Evolutionary conservation across 2,888 invertebrate species (phyloP), one percentile per base, ranked within the genome.

Genomic region (Eupithecia pulchellata): DNA sequence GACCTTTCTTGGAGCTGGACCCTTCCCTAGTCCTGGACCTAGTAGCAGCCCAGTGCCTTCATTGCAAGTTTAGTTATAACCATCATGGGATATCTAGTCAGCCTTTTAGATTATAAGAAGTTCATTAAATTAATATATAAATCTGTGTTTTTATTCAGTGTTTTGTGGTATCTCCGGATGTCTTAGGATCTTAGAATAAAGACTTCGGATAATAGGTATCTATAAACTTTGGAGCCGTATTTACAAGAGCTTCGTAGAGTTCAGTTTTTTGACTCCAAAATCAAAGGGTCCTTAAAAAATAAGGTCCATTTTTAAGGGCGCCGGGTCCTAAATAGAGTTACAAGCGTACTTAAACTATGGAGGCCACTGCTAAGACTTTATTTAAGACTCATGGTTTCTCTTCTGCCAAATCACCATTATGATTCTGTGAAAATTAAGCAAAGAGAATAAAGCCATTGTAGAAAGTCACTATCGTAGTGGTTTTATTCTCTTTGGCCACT

Each of bases 1-100:
- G 78, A 86, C 95, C 6, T 94, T 94, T 73, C 80, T 94, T 68
- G 86, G 90, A 1, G 69, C 39, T 67, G 66, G 62, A 68, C 79
- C 87, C 74, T 61, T 77, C 84, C 36, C 69, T 25, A 78, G 32
- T 62, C 79, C 71, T 29, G 77, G 32, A 64, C 78, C 68, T 11
- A 52, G 64, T 60, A 66, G 75, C 68, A 52, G 75, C 81, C 64
- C 84, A 79, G 63, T 72, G 80, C 80, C 81, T 30, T 74, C 74
- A 62, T 72, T 83, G 68, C 80, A 77, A 73, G 76, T 81, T 67
- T 83, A 78, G 52, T 25, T 60, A 34, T 4, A 17, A 36, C 11
- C 20, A 47, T 47, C 20, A 9, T 47, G 20, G 2, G 0, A 20
- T 47, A 47, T 11, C 55, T 57, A 57, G 57, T 29, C 29, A 29